Evolutionary conservation across 2,797 vertebrate species (phyloP).

Genomic region (Carcharodon carcharias): DNA sequence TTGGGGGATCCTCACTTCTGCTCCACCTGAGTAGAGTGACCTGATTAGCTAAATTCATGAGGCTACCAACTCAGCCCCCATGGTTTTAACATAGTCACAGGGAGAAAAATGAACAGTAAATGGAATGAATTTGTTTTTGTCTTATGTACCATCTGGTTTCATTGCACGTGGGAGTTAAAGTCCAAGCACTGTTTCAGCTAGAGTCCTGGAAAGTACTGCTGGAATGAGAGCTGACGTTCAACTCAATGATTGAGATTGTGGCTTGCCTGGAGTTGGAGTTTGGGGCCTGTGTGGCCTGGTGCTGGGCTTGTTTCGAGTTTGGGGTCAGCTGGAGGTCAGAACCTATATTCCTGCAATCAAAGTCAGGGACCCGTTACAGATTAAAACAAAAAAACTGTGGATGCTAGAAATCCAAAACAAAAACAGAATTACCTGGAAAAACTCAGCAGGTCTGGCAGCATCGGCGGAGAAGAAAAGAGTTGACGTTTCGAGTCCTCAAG

Average conservation of each 20-base stretch:
- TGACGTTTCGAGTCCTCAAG: no score
- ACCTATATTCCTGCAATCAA: background rate
- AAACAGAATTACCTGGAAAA: no score
- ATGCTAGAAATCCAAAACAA: no score
- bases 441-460: no score
- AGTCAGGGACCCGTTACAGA: background rate
- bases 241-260: background rate
- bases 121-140: background rate
- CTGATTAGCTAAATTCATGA: no score
- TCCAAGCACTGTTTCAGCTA: background rate
- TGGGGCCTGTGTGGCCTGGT: background rate
- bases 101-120: no score
- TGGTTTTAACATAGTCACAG: no score
- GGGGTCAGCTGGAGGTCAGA: background rate
- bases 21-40: no score
- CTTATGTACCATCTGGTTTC: background rate
- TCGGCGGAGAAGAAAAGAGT: no score
- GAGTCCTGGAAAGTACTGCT: background rate
- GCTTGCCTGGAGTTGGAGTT: background rate
- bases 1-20: no score
- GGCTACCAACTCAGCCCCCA: no score
- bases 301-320: background rate
- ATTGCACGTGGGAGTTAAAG: background rate
- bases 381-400: no score
- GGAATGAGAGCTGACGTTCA: background rate